Conservation (phyloP, 1,140 invertebrate species). For the Geopemphigus sp. region DNA sequence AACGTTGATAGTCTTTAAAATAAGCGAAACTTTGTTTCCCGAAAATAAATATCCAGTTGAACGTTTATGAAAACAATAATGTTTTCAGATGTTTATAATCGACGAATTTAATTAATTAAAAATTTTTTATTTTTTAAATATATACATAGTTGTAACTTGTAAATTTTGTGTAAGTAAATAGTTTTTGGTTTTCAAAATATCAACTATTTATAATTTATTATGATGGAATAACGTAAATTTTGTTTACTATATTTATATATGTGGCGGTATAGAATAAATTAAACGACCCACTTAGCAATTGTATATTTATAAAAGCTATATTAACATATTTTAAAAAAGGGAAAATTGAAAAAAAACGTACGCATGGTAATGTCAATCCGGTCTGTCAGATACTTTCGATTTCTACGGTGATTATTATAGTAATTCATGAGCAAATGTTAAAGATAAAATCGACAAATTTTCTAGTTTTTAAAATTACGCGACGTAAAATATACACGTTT, state of each 20-base stretch:
- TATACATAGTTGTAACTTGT: too few species aligned
- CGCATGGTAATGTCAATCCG: neutral
- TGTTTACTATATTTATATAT: neutral
- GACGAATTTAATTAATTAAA: neutral
- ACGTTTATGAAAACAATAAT: neutral
- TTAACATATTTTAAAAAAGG: constrained; percentile 4
- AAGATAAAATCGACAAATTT: neutral
- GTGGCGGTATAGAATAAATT: neutral
- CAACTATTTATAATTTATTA: neutral
- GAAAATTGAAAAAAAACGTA: neutral
- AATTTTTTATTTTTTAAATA: neutral
- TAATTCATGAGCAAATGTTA: neutral
- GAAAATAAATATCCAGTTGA: neutral
- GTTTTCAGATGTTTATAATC: neutral
- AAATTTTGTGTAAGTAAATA: too few species aligned
- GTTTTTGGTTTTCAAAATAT: too few species aligned
- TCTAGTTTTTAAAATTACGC: constrained; percentile 2
- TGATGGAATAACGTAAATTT: neutral
- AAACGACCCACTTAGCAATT: neutral
- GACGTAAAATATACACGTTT: neutral
- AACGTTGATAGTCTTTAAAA: neutral
- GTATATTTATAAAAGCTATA: too few species aligned
- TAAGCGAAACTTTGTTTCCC: neutral
- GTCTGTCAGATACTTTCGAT: neutral
- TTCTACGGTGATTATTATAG: neutral